Percentiles rank a stretch among this genome's conserved stretches.
phyloP scores from a whole-genome alignment of 2,888 invertebrate genomes.

The Cremastobaeus sp. region DNA sequence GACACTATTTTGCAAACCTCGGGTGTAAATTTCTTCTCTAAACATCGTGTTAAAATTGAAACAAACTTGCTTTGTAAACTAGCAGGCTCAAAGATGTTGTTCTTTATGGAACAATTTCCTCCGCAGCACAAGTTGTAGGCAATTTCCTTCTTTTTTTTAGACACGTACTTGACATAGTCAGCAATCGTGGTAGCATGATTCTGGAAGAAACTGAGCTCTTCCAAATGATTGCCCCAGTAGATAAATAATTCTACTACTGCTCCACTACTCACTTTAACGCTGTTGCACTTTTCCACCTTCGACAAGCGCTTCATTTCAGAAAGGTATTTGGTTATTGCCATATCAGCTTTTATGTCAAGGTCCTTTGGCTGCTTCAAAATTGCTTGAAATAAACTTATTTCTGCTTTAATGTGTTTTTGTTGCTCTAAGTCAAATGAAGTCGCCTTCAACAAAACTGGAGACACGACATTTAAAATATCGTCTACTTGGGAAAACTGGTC shows the following conservation, averaged over 20 bases:
- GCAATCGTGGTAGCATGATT: too few relatives aligned
- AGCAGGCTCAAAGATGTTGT: neutral
- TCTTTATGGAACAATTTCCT: conserved; percentile 9
- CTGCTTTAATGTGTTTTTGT: neutral
- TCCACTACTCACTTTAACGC: too few relatives aligned
- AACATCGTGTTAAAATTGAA: neutral
- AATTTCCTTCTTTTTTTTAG: neutral
- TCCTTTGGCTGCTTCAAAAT: neutral
- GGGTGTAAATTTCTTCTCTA: neutral
- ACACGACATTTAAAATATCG: neutral
- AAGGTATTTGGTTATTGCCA: too few relatives aligned
- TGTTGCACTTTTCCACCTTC: too few relatives aligned
- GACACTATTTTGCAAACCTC: neutral
- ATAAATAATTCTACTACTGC: too few relatives aligned
- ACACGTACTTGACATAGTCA: neutral
- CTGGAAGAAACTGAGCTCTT: too few relatives aligned
- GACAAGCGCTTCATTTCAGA: too few relatives aligned
- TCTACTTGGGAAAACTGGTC: neutral
- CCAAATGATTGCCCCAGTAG: too few relatives aligned
- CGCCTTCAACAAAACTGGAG: conserved; percentile 10
- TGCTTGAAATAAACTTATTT: neutral
- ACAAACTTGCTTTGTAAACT: conserved; percentile 5
- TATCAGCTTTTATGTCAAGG: too few relatives aligned
- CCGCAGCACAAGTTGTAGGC: neutral
- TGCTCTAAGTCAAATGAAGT: neutral